Percentiles rank a stretch among this genome's conserved stretches.
phyloP scores from a whole-genome alignment of 92 coral and sea anemone species.

The Parazoanthus darwini region DNA sequence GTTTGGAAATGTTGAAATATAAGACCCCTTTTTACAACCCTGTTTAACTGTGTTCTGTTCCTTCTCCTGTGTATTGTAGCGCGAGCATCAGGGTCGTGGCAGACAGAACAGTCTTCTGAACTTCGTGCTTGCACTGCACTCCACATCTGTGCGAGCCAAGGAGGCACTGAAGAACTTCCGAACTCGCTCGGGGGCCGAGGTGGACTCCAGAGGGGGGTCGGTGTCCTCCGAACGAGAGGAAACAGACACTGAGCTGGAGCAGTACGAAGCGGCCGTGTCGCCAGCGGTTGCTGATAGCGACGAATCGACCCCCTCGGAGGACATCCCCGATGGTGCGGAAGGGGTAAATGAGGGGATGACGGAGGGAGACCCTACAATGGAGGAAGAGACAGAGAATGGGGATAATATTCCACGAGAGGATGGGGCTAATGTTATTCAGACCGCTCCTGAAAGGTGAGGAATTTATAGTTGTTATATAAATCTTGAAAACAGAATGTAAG shows the following conservation, averaged over 20 bases:
- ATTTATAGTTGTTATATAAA: not conserved
- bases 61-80: not conserved
- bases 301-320: conserved; percentile 1
- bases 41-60: not conserved
- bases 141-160: conserved; percentile 90
- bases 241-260: not conserved
- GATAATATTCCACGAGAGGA: not conserved
- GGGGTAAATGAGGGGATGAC: not conserved
- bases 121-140: conserved; percentile 81
- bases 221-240: conserved; percentile 32
- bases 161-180: conserved; percentile 75
- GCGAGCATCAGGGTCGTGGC: conserved; percentile 33
- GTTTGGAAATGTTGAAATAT: no score
- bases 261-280: conserved; percentile 7
- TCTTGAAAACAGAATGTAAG: no score
- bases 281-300: not conserved
- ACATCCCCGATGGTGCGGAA: not conserved
- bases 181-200: conserved; percentile 58
- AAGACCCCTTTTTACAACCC: not conserved
- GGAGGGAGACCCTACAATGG: not conserved
- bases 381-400: not conserved
- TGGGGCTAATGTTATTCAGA: not conserved
- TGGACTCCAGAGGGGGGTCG: conserved; percentile 20
- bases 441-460: not conserved
- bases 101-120: conserved; percentile 73